phyloP scores from a whole-genome alignment of 92 coral and sea anemone genomes.

The Diadumene lineata region DNA sequence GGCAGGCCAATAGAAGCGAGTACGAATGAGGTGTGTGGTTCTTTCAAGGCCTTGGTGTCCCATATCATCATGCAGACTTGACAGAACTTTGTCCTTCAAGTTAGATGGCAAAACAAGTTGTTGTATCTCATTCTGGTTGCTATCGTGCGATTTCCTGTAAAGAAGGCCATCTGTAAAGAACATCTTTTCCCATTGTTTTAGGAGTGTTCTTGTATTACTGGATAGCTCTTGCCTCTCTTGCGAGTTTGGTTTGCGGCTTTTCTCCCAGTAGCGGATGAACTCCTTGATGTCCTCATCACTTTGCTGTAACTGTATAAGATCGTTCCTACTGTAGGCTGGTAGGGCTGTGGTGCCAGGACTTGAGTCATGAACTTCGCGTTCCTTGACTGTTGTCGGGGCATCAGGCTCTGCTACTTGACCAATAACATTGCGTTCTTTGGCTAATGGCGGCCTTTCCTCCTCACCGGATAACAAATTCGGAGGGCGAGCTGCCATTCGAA shows the following conservation, averaged over 20 bases:
- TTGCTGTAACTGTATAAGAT: conserved; percentile 9
- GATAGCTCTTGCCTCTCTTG: conserved; percentile 9
- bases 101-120: conserved; percentile 29
- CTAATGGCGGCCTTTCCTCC: not conserved
- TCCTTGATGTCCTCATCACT: conserved; percentile 9
- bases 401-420: not conserved
- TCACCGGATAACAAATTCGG: conserved; percentile 4
- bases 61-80: conserved; percentile 33
- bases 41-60: conserved; percentile 42
- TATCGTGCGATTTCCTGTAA: conserved; percentile 11
- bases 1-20: conserved; percentile 52
- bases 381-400: conserved; percentile 7
- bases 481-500: too few species aligned
- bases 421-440: conserved; percentile 9
- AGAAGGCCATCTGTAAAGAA: conserved; percentile 11
- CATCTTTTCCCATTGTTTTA: conserved; percentile 28
- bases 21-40: conserved; percentile 19
- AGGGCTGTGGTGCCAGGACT: conserved; percentile 3
- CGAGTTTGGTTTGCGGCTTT: conserved; percentile 13
- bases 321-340: conserved; percentile 13
- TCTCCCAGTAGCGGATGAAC: conserved; percentile 23
- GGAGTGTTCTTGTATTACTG: conserved; percentile 3
- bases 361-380: not conserved
- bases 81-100: conserved; percentile 32
- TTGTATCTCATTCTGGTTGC: conserved; percentile 11